Evolutionary conservation across 2,113 vertebrate species (phyloP).

Genomic region (Sylvia atricapilla): DNA sequence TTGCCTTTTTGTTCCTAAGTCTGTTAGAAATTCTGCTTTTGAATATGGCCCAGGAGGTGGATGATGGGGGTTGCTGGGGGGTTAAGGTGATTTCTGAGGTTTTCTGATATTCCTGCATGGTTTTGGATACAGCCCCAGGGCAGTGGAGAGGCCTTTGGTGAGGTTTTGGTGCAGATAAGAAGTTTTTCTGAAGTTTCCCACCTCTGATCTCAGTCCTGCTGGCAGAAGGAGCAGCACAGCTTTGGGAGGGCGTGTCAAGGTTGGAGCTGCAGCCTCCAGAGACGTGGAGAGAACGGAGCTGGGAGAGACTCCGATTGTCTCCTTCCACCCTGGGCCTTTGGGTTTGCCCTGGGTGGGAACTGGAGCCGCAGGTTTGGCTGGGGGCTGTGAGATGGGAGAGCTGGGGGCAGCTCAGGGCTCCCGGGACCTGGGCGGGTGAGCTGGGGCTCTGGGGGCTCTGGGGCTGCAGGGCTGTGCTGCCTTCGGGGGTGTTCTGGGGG

Average conservation of each 20-base stretch:
- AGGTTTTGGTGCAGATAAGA: not conserved
- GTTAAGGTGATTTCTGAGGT: not conserved
- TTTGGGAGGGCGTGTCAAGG: not conserved
- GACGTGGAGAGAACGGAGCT: not conserved
- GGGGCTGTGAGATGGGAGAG: not conserved
- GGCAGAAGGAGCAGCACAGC: not conserved
- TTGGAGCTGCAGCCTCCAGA: not conserved
- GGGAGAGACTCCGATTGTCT: not conserved
- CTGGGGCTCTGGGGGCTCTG: too few relatives aligned
- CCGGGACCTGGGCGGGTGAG: not conserved
- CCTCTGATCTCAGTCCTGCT: not conserved
- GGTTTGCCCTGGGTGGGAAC: not conserved
- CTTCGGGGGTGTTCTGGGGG: too few relatives aligned
- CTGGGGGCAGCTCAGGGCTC: rapidly evolving
- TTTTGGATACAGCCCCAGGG: rapidly evolving
- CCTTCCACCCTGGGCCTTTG: not conserved
- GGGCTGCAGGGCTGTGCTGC: too few relatives aligned
- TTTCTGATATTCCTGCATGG: not conserved
- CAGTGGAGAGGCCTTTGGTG: not conserved
- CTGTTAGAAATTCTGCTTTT: not conserved
- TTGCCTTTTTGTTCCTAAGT: not conserved
- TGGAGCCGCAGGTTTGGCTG: not conserved
- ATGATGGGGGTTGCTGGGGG: not conserved
- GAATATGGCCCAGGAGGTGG: not conserved
- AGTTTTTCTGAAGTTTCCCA: not conserved